Percentiles rank a stretch among this genome's conserved stretches.
Evolutionary conservation across 2,888 invertebrate genomes (phyloP).

Genomic region (Agrochola lychnidis): DNA sequence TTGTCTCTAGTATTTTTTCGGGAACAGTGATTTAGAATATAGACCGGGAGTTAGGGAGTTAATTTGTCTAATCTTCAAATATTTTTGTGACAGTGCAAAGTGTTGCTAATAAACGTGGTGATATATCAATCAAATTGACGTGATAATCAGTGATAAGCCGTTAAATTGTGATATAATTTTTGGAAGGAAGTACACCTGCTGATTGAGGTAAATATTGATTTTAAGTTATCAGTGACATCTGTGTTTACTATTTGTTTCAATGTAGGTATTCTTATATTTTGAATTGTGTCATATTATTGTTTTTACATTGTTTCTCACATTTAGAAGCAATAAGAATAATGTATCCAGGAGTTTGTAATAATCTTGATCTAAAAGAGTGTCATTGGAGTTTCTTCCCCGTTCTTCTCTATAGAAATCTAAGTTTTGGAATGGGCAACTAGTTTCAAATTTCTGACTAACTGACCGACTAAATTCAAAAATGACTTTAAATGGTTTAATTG

Average conservation of each 20-base stretch:
- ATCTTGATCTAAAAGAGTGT: neutral
- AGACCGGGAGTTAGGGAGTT: neutral
- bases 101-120: constrained; percentile 1
- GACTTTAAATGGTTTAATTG: no score
- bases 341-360: neutral
- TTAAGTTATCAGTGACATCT: constrained; percentile 35
- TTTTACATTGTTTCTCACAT: neutral
- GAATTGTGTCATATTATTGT: neutral
- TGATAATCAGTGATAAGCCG: constrained; percentile 34
- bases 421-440: no score
- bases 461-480: no score
- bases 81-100: neutral
- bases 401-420: neutral
- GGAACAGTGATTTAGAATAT: constrained; percentile 8
- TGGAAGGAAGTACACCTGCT: constrained; percentile 23
- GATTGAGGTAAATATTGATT: constrained; percentile 55
- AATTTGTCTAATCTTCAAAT: neutral
- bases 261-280: neutral
- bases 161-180: constrained; percentile 21
- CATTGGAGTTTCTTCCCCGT: neutral
- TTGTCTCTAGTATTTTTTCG: constrained; percentile 3
- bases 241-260: constrained; percentile 35
- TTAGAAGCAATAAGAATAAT: neutral
- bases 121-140: neutral
- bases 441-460: no score